A percentile compares a stretch with the other conserved stretches of the same genome.
These are phyloP conservation scores for Prietella phreatophila DNA, from an alignment of 2,113 vertebrate genomes.

Conservation along the genomic window DNA sequence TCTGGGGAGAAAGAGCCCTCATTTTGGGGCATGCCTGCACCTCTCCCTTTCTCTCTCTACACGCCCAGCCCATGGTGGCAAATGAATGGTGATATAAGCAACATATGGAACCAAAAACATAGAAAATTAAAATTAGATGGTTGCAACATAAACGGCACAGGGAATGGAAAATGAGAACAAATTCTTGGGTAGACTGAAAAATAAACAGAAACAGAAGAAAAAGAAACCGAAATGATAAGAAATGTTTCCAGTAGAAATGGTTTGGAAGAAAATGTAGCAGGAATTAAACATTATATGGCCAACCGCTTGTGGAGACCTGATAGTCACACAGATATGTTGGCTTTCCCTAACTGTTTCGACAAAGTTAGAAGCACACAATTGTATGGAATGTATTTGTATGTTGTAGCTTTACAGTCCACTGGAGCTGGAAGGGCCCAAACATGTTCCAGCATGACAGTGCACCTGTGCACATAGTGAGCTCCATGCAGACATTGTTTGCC, in stretches of 20 bases:
- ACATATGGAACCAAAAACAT: constrained; percentile 54
- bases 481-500: neutral
- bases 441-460: neutral
- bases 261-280: neutral
- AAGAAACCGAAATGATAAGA: neutral
- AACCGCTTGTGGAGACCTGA: neutral
- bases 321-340: neutral
- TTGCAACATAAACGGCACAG: constrained; percentile 17
- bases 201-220: neutral
- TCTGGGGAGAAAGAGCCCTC: constrained; percentile 65
- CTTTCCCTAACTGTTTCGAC: neutral
- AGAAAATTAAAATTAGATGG: constrained; percentile 30
- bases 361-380: neutral
- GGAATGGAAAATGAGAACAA: constrained; percentile 11
- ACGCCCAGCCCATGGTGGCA: constrained; percentile 66
- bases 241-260: neutral
- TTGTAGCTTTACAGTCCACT: neutral
- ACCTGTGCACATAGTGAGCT: neutral
- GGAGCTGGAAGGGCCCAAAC: neutral
- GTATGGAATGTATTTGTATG: neutral
- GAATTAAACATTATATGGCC: neutral
- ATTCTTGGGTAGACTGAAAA: neutral
- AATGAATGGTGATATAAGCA: constrained; percentile 58
- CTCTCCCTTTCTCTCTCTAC: constrained; percentile 84
- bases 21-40: constrained; percentile 70